phyloP scores from a whole-genome alignment of 2,888 invertebrate species.

The Halocaridina rubra region DNA sequence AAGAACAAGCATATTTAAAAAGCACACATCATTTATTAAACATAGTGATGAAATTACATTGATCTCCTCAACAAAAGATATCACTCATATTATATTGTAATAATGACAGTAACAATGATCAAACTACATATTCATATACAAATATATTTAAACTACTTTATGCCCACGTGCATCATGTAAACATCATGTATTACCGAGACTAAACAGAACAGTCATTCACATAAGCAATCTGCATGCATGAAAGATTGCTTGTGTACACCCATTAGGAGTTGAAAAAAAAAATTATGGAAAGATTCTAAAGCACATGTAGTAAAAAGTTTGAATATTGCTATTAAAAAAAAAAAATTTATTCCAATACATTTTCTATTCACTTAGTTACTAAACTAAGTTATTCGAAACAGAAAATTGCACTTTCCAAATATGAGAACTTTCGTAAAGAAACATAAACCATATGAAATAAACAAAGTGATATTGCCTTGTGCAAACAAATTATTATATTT shows the following conservation, averaged over 20 bases:
- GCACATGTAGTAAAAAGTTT: no score
- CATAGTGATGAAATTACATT: constrained; percentile 57
- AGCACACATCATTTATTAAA: constrained; percentile 61
- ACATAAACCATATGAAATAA: no score
- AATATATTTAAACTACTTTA: constrained; percentile 46
- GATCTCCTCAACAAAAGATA: constrained; percentile 47
- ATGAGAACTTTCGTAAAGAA: no score
- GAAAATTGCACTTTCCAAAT: no score
- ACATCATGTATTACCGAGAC: not conserved
- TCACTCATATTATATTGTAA: constrained; percentile 46
- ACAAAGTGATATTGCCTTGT: no score
- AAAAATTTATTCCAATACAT: no score
- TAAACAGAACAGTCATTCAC: not conserved
- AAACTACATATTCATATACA: constrained; percentile 53
- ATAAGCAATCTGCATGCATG: not conserved
- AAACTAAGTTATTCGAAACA: no score
- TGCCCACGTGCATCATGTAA: constrained; percentile 41
- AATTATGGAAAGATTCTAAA: no score
- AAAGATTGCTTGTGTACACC: not conserved
- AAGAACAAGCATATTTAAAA: constrained; percentile 16
- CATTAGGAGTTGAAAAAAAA: no score
- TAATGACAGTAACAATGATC: constrained; percentile 51
- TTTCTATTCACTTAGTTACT: no score
- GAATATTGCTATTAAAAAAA: no score
- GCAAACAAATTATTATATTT: no score